These are phyloP conservation scores for Drosophila setifemur DNA, from an alignment of 1,140 invertebrate genomes.

Conservation along the genomic window DNA sequence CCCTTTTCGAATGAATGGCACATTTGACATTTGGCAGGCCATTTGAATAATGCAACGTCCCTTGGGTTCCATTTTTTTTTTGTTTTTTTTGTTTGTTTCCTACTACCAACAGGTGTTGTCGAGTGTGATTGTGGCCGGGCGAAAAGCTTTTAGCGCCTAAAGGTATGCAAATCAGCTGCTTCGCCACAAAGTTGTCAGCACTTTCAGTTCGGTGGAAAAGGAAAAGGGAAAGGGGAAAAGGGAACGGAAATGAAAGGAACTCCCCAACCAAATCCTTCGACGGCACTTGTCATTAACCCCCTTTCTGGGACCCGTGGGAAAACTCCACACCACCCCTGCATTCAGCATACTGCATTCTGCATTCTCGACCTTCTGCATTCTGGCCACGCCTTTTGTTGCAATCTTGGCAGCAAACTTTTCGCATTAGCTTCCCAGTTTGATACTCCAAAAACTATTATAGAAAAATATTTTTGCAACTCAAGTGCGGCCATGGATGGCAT, in stretches of 20 bases:
- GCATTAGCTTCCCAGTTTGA: constrained; percentile 69
- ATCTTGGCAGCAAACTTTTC: constrained; percentile 70
- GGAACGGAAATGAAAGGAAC: not conserved
- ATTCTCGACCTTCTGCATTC: constrained; percentile 30
- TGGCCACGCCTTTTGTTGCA: constrained; percentile 46
- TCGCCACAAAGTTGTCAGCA: constrained; percentile 40
- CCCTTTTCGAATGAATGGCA: constrained; percentile 40
- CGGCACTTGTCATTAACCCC: constrained; percentile 59
- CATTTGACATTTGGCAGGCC: constrained; percentile 48
- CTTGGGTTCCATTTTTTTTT: too few species aligned
- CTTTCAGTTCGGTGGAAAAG: constrained; percentile 15
- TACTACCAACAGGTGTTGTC: constrained; percentile 45
- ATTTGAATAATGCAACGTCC: constrained; percentile 69
- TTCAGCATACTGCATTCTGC: not conserved
- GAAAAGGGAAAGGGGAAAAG: too few species aligned
- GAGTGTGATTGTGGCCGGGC: constrained; percentile 17
- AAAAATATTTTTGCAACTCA: constrained; percentile 69
- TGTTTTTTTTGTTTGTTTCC: too few species aligned
- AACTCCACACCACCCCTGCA: not conserved
- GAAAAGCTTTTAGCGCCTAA: constrained; percentile 72
- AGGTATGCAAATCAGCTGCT: constrained; percentile 61
- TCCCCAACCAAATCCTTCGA: too few species aligned
- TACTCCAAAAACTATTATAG: constrained; percentile 79
- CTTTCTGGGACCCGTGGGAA: not conserved
- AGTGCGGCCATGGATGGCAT: constrained; percentile 13